A percentile compares a stretch with the other conserved stretches of the same genome.
Evolutionary conservation across 2,113 vertebrate species (phyloP).

Genomic region (Pampusana beccarii): DNA sequence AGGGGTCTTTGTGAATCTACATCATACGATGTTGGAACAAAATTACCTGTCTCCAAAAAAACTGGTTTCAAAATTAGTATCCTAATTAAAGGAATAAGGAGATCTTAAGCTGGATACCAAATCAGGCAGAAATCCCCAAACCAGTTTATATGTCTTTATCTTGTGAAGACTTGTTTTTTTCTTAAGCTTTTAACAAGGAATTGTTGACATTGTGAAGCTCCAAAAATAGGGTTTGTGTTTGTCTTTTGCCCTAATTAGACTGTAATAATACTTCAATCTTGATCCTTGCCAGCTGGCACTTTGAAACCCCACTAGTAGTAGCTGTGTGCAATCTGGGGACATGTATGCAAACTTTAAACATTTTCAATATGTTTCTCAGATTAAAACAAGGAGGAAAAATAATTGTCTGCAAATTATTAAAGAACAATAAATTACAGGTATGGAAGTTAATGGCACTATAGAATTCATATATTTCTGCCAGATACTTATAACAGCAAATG

Average conservation of each 20-base stretch:
- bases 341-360: not conserved
- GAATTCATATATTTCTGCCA: not conserved
- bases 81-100: not conserved
- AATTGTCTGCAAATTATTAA: slow-evolving; percentile 2
- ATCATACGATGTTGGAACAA: not conserved
- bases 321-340: not conserved
- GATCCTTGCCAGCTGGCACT: not conserved
- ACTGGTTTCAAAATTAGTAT: not conserved
- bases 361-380: not conserved
- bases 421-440: not conserved
- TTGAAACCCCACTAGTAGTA: not conserved
- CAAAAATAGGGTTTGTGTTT: not conserved
- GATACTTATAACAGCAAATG: not conserved
- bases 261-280: not conserved
- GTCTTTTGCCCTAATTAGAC: not conserved
- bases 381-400: not conserved
- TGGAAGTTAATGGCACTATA: not conserved
- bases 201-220: not conserved
- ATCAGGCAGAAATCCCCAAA: not conserved
- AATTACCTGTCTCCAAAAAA: not conserved
- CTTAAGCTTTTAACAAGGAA: not conserved
- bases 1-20: not conserved
- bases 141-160: not conserved
- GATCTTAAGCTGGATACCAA: not conserved
- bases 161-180: not conserved